These are phyloP conservation scores for Gephyroberyx darwinii DNA, from an alignment of 2,797 vertebrate species.

Conservation along the genomic window DNA sequence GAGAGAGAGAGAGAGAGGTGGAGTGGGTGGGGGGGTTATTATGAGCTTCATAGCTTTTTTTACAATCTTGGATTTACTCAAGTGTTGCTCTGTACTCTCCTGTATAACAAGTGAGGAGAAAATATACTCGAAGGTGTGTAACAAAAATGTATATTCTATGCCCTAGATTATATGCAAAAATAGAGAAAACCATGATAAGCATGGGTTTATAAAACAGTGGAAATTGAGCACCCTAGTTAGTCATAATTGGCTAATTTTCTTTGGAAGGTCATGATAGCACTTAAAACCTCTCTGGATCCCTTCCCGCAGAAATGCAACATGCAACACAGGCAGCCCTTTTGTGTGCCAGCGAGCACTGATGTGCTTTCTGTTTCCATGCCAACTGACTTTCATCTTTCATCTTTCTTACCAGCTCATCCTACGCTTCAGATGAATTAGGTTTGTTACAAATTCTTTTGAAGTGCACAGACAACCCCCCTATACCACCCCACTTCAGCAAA, in stretches of 20 bases:
- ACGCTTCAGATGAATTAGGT: slow-evolving; percentile 90
- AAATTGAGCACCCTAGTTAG: slow-evolving; percentile 82
- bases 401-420: slow-evolving; percentile 90
- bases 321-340: slow-evolving; percentile 82
- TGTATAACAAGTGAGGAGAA: slow-evolving; percentile 38
- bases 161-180: slow-evolving; percentile 69
- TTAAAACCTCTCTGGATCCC: slow-evolving; percentile 82
- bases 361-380: slow-evolving; percentile 90
- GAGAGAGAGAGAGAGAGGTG: slow-evolving; percentile 39
- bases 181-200: slow-evolving; percentile 65
- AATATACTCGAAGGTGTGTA: slow-evolving; percentile 61
- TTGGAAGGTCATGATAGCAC: slow-evolving; percentile 83
- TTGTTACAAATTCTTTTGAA: slow-evolving; percentile 91
- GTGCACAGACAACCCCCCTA: slow-evolving; percentile 75
- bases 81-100: slow-evolving; percentile 19
- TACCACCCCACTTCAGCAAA: slow-evolving; percentile 84
- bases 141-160: slow-evolving; percentile 68
- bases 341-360: slow-evolving; percentile 83
- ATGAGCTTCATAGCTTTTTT: slow-evolving; percentile 25
- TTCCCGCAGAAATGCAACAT: slow-evolving; percentile 80
- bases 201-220: slow-evolving; percentile 70
- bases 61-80: slow-evolving; percentile 33
- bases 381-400: slow-evolving; percentile 90
- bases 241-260: slow-evolving; percentile 85
- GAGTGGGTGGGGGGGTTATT: slow-evolving; percentile 15